Evolutionary conservation across 2,113 vertebrate species (phyloP).

Genomic region (Poicephalus meyeri): DNA sequence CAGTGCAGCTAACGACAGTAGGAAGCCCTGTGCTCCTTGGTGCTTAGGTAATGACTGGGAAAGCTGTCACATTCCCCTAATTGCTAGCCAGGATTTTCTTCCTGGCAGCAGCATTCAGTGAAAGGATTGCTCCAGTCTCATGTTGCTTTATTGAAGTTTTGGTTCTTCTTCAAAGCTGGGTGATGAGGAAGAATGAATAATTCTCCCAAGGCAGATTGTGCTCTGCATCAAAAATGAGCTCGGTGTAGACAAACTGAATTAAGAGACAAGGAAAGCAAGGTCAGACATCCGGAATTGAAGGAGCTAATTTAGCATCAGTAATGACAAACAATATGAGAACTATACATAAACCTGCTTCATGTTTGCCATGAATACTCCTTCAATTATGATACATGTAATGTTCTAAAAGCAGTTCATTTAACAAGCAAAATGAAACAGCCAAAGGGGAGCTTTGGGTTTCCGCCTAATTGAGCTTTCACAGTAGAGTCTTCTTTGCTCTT

Average conservation of each 20-base stretch:
- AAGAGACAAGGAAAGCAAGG: background rate
- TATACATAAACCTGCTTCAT: background rate
- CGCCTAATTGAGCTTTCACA: background rate
- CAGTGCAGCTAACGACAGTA: background rate
- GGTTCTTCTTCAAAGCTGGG: background rate
- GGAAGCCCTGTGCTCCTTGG: background rate
- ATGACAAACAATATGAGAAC: background rate
- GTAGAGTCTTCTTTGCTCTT: background rate
- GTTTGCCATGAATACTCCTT: background rate
- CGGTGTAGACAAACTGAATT: background rate
- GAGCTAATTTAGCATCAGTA: background rate
- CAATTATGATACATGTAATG: background rate
- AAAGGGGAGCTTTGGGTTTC: background rate
- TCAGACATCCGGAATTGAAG: background rate
- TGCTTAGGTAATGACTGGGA: conserved; percentile 32
- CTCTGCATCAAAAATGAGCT: background rate
- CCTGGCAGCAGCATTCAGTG: conserved; percentile 6
- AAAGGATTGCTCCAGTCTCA: background rate
- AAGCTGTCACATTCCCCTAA: conserved; percentile 44
- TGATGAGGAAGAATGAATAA: background rate
- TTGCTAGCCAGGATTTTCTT: background rate
- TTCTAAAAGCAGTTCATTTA: background rate
- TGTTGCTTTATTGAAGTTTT: background rate
- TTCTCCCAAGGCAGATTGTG: background rate
- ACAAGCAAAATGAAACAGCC: background rate